Base-by-base conservation (phyloP, 2,888 invertebrate species). In the Bombyx huttoni region DNA sequence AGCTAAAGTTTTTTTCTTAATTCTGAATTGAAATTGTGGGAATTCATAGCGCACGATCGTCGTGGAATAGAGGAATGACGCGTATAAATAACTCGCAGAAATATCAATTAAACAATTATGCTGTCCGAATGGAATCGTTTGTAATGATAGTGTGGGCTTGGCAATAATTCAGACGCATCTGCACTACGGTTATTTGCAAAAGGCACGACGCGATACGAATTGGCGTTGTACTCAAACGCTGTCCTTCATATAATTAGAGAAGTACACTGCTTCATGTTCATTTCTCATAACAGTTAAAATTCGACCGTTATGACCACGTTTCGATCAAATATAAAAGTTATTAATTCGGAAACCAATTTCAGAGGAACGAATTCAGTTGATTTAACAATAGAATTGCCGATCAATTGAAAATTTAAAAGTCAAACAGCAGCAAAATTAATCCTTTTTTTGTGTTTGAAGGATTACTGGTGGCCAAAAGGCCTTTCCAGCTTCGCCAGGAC, bases 61-160 rank as follows among this genome's bases (percentile, higher is more conserved):
- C 80, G 77, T 81, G 81, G 76, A 74, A 78, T 81, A 77, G 64
- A 77, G 70, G 68, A 84, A 84, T 87, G 85, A 89, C 78, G 87
- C 84, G 82, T 84, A 89, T 87, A 88, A 89, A 89, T 89, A 89
- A 89, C 89, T 84, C 67, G 81, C 78, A 86, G 87, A 87, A 88
- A 89, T 89, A 89, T 89, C 89, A 89, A 89, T 89, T 89, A 89
- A 89, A 89, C 87, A 89, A 89, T 89, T 89, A 89, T 85, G 81
- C 79, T 89, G 89, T 89, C 89, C 78, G 85, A 89, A 88, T 89
- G 89, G 85, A 89, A 89, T 89, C 89, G 89, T 81, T 78, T 82
- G 85, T 89, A 89, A 89, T 89, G 81, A 89, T 86, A 89, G 89
- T 83, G 89, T 79, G 78, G 68, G 24, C 24, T 65, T 77, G 78